These are phyloP conservation scores for Hemiscyllium ocellatum DNA, from an alignment of 2,113 vertebrate species.

Conservation along the genomic window DNA sequence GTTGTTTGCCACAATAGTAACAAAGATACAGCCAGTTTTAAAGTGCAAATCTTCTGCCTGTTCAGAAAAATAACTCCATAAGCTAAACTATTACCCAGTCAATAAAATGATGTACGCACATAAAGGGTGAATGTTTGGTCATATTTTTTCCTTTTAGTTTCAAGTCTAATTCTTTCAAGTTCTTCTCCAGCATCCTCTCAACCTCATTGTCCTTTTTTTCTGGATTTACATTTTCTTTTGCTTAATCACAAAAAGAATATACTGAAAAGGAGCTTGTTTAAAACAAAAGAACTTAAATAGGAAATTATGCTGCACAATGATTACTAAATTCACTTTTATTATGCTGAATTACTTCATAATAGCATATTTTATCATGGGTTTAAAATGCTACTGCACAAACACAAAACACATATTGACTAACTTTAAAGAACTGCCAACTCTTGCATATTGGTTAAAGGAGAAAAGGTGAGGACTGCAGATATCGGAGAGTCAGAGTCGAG, in stretches of 20 bases:
- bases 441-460: neutral
- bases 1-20: neutral
- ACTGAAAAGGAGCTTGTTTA: neutral
- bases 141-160: neutral
- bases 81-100: neutral
- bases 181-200: neutral
- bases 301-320: neutral
- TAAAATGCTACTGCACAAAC: neutral
- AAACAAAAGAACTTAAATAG: neutral
- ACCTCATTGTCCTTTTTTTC: neutral
- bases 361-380: neutral
- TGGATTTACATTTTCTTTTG: neutral
- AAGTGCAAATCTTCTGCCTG: neutral
- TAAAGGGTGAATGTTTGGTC: neutral
- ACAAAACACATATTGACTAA: neutral
- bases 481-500: too few species aligned
- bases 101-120: neutral
- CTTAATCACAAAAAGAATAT: neutral
- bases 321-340: neutral
- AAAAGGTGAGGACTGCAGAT: too few species aligned
- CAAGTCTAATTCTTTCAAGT: neutral
- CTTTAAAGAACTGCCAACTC: neutral
- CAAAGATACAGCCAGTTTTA: neutral
- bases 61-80: neutral
- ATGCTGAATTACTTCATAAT: neutral